Conservation (phyloP, 2,113 vertebrate genomes). For the Microcebus jonahi region DNA sequence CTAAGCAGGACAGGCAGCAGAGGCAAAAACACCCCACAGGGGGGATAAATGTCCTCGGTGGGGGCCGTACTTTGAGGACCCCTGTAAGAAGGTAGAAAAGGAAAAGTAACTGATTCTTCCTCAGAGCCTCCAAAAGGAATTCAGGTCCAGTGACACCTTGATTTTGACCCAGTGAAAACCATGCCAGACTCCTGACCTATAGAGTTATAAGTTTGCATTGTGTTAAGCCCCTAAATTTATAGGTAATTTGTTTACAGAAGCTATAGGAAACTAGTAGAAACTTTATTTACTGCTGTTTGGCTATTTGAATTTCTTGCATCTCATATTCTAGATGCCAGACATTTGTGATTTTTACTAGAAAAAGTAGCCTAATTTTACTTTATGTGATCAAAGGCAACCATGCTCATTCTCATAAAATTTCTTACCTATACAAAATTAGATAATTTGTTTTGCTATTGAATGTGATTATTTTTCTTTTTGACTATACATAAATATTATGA, state of each 20-base stretch:
- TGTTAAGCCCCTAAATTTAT: neutral
- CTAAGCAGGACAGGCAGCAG: too few relatives aligned
- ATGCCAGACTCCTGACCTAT: neutral
- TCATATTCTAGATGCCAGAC: neutral
- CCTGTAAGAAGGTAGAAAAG: neutral
- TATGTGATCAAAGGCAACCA: neutral
- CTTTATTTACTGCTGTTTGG: neutral
- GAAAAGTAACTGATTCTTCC: neutral
- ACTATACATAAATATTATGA: neutral
- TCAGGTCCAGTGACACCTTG: neutral
- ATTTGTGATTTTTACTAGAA: constrained; percentile 25
- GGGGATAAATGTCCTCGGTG: too few relatives aligned
- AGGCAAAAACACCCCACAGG: too few relatives aligned
- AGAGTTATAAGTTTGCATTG: neutral
- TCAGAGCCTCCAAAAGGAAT: neutral
- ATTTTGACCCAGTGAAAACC: neutral
- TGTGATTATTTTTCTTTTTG: neutral
- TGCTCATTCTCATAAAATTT: neutral
- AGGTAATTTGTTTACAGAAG: neutral
- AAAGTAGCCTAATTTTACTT: neutral
- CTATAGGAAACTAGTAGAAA: neutral
- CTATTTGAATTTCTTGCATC: neutral
- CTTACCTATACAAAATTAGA: neutral
- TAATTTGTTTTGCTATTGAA: constrained; percentile 18
- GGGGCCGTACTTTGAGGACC: neutral